Base-by-base conservation (phyloP, 2,888 invertebrate species). In the Orthosia gothica region DNA sequence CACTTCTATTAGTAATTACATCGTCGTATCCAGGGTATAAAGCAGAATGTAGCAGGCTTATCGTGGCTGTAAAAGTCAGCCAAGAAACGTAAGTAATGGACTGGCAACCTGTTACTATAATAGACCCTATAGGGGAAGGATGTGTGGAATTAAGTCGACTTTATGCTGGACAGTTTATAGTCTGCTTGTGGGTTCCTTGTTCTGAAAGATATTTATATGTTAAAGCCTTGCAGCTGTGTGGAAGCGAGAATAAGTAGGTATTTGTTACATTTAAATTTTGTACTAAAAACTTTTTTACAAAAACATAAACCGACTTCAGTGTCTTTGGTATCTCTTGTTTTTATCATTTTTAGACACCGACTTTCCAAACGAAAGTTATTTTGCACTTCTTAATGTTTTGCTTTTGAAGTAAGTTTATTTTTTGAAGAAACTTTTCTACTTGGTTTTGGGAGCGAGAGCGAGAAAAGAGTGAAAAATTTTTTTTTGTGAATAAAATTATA, bases 51-150 rank as follows among this genome's bases (percentile, higher is more conserved):
- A 76, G 1, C 26, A 59, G 52, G 54, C 74, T 76, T 76, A 80
- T 80, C 52, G 80, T 49, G 49, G 58, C 74, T 59, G 80, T 80
- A 76, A 76, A 76, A 76, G 80, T 73, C 74, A 54, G 49, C 16
- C 54, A 80, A 80, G 74, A 73, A 73, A 72, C 58, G 32, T 47
- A 63, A 81, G 64, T 76, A 81, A 81, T 81, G 83, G 74, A 80
- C 69, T 54, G 20, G 80, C 74, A 59, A 80, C 76, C 58, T 72
- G 76, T 72, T 76, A 79, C 73, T 58, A 45, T 7, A 32, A 20
- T 40, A 40, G n/a, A n/a, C n/a, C n/a, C 40, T 9, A 40, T 40
- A 40, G 9, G 26, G 13, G 13, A 5, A 12, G 50, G 32, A 26
- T 20, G 2, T 50, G 45, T 32, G 18, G 61, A 57, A 47, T 80